Conservation (phyloP, 2,888 invertebrate genomes). For the Tinea pellionella region DNA sequence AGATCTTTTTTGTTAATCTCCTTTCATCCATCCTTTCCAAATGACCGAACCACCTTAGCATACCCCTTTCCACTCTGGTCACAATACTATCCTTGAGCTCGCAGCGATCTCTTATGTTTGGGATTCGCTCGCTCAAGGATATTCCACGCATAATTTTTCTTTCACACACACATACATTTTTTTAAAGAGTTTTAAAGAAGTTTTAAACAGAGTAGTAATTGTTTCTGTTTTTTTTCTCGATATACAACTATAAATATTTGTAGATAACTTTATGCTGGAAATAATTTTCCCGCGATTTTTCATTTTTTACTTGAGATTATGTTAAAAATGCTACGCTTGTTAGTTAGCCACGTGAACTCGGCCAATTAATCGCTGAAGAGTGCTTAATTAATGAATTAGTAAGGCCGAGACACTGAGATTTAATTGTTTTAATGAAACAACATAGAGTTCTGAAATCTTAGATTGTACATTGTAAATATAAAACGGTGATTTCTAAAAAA, state of each 20-base stretch:
- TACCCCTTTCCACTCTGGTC: no score
- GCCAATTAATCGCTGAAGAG: slow-evolving; percentile 37
- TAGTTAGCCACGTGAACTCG: slow-evolving; percentile 34
- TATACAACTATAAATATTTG: background rate
- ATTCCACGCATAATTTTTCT: no score
- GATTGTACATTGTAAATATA: background rate
- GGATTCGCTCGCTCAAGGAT: no score
- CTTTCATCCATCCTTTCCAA: no score
- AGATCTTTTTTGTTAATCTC: no score
- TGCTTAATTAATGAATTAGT: slow-evolving; percentile 39
- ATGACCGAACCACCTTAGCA: no score
- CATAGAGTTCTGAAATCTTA: background rate
- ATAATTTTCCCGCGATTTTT: background rate
- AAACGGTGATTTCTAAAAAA: no score
- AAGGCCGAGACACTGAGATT: slow-evolving; percentile 13
- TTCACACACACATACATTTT: no score
- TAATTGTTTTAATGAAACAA: slow-evolving; percentile 5
- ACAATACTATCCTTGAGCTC: no score
- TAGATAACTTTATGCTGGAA: background rate
- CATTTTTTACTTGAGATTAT: background rate
- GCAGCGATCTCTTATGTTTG: no score
- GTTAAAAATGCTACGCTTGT: slow-evolving; percentile 23
- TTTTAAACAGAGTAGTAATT: no score
- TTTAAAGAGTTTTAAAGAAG: no score
- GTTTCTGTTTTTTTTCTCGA: background rate